phyloP scores from a whole-genome alignment of 2,888 invertebrate species.

The Caenorhabditis sulstoni region DNA sequence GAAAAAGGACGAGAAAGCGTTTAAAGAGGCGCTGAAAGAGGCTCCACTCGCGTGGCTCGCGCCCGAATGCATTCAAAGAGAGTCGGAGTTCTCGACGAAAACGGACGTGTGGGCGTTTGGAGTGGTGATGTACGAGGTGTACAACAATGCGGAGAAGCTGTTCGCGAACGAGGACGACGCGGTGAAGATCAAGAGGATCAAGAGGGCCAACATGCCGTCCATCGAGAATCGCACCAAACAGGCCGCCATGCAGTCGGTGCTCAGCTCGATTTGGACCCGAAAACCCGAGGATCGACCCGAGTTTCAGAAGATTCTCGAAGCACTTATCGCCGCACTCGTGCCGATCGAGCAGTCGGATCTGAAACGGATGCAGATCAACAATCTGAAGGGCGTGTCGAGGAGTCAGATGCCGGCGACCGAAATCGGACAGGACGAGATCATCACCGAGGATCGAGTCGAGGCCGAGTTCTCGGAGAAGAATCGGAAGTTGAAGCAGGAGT shows the following conservation, averaged over 20 bases:
- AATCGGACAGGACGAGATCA: conserved; percentile 22
- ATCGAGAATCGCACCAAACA: conserved; percentile 61
- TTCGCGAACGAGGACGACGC: conserved; percentile 65
- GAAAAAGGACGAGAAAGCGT: conserved; percentile 37
- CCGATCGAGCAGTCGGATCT: conserved; percentile 19
- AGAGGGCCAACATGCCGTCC: conserved; percentile 63
- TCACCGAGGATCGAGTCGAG: conserved; percentile 13
- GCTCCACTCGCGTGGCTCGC: conserved; percentile 68
- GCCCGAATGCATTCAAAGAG: conserved; percentile 68
- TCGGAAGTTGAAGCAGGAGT: conserved; percentile 2
- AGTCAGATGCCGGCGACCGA: conserved; percentile 39
- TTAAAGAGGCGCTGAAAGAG: conserved; percentile 56
- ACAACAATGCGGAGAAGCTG: conserved; percentile 55
- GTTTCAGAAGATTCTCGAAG: conserved; percentile 51
- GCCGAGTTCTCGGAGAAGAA: conserved; percentile 31
- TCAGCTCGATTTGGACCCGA: conserved; percentile 49
- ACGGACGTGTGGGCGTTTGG: conserved; percentile 75
- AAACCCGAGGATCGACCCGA: conserved; percentile 55
- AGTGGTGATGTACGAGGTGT: conserved; percentile 69
- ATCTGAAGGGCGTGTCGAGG: conserved; percentile 47
- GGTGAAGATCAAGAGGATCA: conserved; percentile 60
- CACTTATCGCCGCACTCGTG: conserved; percentile 32
- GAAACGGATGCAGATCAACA: conserved; percentile 55
- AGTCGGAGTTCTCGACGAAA: conserved; percentile 65
- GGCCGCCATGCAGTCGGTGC: conserved; percentile 34